phyloP scores from a whole-genome alignment of 2,888 invertebrate species.

The Pecten maximus region DNA sequence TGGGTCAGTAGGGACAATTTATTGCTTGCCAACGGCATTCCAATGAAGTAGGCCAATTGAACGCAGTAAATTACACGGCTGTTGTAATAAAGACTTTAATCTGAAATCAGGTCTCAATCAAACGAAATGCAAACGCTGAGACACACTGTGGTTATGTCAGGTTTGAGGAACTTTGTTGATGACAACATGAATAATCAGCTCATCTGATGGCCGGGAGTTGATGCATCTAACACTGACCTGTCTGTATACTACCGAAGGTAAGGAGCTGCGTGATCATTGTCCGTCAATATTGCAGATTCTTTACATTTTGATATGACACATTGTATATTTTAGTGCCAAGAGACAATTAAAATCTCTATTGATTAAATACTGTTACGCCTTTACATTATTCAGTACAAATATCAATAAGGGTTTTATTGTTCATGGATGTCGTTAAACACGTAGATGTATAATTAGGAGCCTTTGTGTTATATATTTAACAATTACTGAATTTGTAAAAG shows the following conservation, averaged over 20 bases:
- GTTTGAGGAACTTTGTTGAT: neutral
- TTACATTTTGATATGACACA: neutral
- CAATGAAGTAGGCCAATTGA: neutral
- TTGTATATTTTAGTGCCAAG: neutral
- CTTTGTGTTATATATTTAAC: too few species aligned
- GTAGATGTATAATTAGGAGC: neutral
- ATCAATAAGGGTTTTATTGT: neutral
- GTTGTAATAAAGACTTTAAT: neutral
- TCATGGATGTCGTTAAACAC: neutral
- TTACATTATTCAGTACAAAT: neutral
- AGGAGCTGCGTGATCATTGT: neutral
- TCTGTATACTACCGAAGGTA: neutral
- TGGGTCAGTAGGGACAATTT: neutral
- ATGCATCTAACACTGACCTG: neutral
- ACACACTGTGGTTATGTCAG: neutral
- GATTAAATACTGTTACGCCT: neutral
- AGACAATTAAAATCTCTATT: neutral
- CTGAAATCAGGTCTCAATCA: conserved; percentile 33
- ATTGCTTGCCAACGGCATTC: conserved; percentile 25
- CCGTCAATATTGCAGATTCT: neutral
- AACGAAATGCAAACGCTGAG: neutral
- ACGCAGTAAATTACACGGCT: neutral
- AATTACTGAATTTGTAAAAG: too few species aligned
- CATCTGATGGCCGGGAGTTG: neutral
- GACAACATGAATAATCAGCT: neutral